A percentile compares a stretch with the other conserved stretches of the same genome.
Evolutionary conservation across 2,113 vertebrate species (phyloP).

Genomic region (Callorhinus ursinus): DNA sequence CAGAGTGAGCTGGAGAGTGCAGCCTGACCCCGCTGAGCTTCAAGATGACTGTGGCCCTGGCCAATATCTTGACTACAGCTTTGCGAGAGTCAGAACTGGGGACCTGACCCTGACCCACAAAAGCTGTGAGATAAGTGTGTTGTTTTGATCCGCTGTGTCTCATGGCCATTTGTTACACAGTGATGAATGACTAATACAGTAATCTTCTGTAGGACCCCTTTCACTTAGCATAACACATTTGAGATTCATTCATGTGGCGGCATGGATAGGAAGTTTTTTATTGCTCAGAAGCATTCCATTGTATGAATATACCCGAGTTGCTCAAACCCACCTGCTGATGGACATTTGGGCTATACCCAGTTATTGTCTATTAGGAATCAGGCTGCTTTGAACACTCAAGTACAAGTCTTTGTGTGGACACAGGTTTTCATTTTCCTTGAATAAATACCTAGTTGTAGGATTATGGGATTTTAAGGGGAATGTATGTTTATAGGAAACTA

Average conservation of each 20-base stretch:
- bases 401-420: background rate
- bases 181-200: accelerated
- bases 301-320: accelerated
- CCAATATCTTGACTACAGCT: background rate
- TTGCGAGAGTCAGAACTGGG: background rate
- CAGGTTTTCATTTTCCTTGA: background rate
- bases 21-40: background rate
- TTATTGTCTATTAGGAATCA: background rate
- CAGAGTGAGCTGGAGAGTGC: background rate
- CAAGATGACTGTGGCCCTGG: background rate
- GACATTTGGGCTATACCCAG: too few species aligned
- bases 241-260: accelerated
- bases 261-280: accelerated
- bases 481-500: background rate
- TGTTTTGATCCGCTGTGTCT: background rate
- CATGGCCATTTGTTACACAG: accelerated
- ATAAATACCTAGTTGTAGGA: background rate
- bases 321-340: background rate
- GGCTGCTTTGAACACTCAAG: background rate
- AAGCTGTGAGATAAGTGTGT: accelerated
- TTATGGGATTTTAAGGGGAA: background rate
- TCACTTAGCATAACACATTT: accelerated
- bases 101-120: background rate
- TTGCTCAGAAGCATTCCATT: accelerated
- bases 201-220: background rate